phyloP scores from a whole-genome alignment of 1,140 invertebrate species.

The Saccostrea echinata region DNA sequence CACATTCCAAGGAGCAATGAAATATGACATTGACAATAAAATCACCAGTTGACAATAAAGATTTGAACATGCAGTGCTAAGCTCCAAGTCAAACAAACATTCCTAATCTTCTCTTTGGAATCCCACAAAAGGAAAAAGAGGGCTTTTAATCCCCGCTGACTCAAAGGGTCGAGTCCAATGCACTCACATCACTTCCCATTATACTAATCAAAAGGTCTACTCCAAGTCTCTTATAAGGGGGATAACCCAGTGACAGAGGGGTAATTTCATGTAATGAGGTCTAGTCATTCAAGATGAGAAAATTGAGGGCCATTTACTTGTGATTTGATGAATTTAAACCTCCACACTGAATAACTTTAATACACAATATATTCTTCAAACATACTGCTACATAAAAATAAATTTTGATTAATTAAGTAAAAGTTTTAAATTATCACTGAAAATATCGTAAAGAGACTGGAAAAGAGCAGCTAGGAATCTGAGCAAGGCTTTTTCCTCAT shows the following conservation, averaged over 20 bases:
- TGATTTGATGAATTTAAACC: not conserved
- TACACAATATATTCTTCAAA: too few relatives aligned
- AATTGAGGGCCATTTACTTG: not conserved
- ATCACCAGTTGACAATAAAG: conserved; percentile 28
- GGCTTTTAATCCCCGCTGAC: conserved; percentile 26
- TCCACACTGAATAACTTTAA: not conserved
- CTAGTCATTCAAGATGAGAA: conserved; percentile 27
- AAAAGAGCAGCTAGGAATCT: not conserved
- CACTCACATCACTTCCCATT: not conserved
- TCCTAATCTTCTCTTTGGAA: conserved; percentile 29
- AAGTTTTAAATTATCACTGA: too few relatives aligned
- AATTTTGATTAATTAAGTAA: not conserved
- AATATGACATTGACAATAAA: conserved; percentile 37
- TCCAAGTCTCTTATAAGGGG: conserved; percentile 3
- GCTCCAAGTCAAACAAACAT: conserved; percentile 28
- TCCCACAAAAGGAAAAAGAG: conserved; percentile 11
- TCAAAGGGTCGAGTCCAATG: conserved; percentile 23
- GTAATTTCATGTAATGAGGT: conserved; percentile 24
- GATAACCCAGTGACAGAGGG: not conserved
- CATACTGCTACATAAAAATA: too few relatives aligned
- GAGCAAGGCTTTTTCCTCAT: not conserved
- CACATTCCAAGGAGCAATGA: conserved; percentile 18
- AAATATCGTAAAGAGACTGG: not conserved
- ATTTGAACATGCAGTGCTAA: conserved; percentile 37
- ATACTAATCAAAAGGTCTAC: not conserved